phyloP scores from a whole-genome alignment of 2,888 invertebrate species.

The Tubulanus polymorphus region DNA sequence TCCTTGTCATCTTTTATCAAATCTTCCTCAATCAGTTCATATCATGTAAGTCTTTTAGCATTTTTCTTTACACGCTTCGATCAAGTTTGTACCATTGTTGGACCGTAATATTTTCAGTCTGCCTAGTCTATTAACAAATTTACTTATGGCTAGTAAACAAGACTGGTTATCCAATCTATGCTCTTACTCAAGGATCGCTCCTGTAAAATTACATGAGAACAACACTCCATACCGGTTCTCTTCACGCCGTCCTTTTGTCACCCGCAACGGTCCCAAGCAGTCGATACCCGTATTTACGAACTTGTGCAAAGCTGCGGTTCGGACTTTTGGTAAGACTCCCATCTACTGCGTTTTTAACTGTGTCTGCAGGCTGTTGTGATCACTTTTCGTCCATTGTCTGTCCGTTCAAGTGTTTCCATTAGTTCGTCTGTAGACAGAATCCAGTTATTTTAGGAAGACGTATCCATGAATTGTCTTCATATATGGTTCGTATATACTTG shows the following conservation, averaged over 20 bases:
- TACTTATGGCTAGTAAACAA: conserved; percentile 1
- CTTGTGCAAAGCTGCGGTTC: not conserved
- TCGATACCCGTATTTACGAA: not conserved
- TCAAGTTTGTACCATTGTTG: conserved; percentile 8
- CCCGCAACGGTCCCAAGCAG: not conserved
- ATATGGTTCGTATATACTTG: no score
- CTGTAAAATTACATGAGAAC: conserved; percentile 10
- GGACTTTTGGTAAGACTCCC: not conserved
- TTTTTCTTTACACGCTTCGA: not conserved
- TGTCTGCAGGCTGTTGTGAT: no score
- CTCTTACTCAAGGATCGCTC: conserved; percentile 6
- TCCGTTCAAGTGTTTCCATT: no score
- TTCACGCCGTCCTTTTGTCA: not conserved
- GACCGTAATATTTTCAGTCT: not conserved
- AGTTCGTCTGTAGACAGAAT: no score
- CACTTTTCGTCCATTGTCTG: no score
- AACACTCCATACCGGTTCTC: conserved; percentile 14
- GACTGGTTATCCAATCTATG: conserved; percentile 3
- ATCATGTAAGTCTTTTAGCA: not conserved
- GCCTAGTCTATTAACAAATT: not conserved
- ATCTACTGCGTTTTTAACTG: not conserved
- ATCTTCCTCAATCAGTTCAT: not conserved
- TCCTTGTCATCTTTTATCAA: not conserved
- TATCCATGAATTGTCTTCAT: no score
- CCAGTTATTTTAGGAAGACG: no score